Evolutionary conservation across 1,140 invertebrate genomes (phyloP), one percentile per base, ranked within the genome.

Genomic region (Macrosteles quadrilineatus): DNA sequence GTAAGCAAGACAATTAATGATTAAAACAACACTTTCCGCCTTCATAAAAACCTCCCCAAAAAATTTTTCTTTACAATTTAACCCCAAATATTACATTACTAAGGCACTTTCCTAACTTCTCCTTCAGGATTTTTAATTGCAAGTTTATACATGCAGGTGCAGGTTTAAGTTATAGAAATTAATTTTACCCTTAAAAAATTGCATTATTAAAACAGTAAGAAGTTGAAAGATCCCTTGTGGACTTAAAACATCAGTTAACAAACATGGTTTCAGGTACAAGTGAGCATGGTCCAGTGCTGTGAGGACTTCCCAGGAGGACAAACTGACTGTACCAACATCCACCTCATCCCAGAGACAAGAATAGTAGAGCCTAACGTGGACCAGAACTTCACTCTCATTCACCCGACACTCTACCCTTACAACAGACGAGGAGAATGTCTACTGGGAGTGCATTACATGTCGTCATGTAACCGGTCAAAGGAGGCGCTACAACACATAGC

Each of bases 271-370:
- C 36, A 36, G 32, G 32, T 36, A 6, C 32, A 36, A 36, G 32
- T 36, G 32, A 36, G 32, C 32, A 25, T 27, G 55, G 55, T 59
- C 25, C 55, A 59, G 25, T 59, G 55, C 23, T 59, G 55, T 59
- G 55, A 59, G 55, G 55, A 59, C 6, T 30, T 59, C 25, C 55
- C 55, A 59, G 55, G 55, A 27, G 25, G 23, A 14, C 11, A 6
- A 4, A 59, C 55, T 2, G 55, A 59, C 6, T 59, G 55, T n/a
- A 21, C 55, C 9, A 12, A 25, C 25, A 27, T 59, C 55, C 55
- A 59, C 55, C n/a, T 59, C 4, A 59, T 59, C 55, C 55, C 55
- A 9, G 55, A 59, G 25, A 59, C 55, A 14, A 25, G 55, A 4
- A 59, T 59, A 9, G 6, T 59, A 25, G 25, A 25, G 25, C 21